Evolutionary conservation across 2,888 invertebrate genomes (phyloP).

Genomic region (Dinocampus coccinellae): DNA sequence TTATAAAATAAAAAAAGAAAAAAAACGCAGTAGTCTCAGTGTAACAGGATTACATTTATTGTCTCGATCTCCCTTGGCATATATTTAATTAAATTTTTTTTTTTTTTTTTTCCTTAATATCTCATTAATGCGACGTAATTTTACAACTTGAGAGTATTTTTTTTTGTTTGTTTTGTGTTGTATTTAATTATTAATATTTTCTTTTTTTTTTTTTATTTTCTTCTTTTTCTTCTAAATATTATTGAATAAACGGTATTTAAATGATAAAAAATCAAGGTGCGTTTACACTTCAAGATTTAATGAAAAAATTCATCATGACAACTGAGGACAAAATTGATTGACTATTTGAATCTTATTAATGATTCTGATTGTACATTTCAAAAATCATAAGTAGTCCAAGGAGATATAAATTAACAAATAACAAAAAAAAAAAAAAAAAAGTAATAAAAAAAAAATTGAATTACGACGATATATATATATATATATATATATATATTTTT

Average conservation of each 20-base stretch:
- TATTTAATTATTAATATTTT: too few species aligned
- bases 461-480: background rate
- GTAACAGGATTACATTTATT: conserved; percentile 70
- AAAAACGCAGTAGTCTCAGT: conserved; percentile 68
- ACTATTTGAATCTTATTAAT: background rate
- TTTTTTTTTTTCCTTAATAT: too few species aligned
- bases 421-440: too few species aligned
- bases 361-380: background rate
- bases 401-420: background rate
- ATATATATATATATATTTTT: too few species aligned
- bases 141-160: conserved; percentile 60
- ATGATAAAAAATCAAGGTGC: conserved; percentile 43
- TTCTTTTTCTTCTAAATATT: conserved; percentile 24
- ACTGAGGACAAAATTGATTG: background rate
- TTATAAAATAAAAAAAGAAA: conserved; percentile 59
- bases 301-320: background rate
- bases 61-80: conserved; percentile 66
- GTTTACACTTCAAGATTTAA: conserved; percentile 48
- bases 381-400: background rate
- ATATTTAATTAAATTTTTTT: conserved; percentile 36
- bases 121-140: conserved; percentile 49
- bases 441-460: background rate
- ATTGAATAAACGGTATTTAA: conserved; percentile 29
- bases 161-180: too few species aligned
- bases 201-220: conserved; percentile 38